Evolutionary conservation across 1,140 invertebrate genomes (phyloP).

Genomic region (Pectinophora gossypiella): DNA sequence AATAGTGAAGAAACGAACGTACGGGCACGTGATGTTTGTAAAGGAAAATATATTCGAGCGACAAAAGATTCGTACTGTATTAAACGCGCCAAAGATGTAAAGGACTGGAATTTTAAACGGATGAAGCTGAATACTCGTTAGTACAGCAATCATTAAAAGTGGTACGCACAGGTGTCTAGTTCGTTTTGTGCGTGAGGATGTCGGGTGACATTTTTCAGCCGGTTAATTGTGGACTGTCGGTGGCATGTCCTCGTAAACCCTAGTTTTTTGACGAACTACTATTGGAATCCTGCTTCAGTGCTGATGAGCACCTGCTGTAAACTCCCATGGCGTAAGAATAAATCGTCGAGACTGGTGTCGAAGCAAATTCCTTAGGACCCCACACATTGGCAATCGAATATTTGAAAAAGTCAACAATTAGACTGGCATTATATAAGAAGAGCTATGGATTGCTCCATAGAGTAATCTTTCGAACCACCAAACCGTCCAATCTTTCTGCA

Average conservation of each 20-base stretch:
- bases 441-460: too few species aligned
- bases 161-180: slow-evolving; percentile 36
- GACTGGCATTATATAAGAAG: too few species aligned
- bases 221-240: slow-evolving; percentile 47
- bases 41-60: too few species aligned
- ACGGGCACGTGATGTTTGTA: slow-evolving; percentile 4
- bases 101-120: slow-evolving; percentile 3
- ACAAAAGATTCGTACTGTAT: not conserved
- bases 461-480: too few species aligned
- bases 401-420: too few species aligned
- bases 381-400: too few species aligned
- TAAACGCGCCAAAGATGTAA: not conserved
- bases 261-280: slow-evolving; percentile 51
- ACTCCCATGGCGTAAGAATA: slow-evolving; percentile 6
- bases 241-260: slow-evolving; percentile 36
- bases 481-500: too few species aligned
- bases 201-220: slow-evolving; percentile 58
- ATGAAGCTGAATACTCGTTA: slow-evolving; percentile 6
- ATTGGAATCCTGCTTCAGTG: slow-evolving; percentile 39
- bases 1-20: slow-evolving; percentile 11
- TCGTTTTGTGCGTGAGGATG: slow-evolving; percentile 43
- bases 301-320: slow-evolving; percentile 28
- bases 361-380: too few species aligned
- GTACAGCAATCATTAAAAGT: not conserved
- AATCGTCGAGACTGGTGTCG: too few species aligned